A percentile compares a stretch with the other conserved stretches of the same genome.
These are phyloP conservation scores for Phaethon lepturus DNA, from an alignment of 2,113 vertebrate species.

Conservation along the genomic window DNA sequence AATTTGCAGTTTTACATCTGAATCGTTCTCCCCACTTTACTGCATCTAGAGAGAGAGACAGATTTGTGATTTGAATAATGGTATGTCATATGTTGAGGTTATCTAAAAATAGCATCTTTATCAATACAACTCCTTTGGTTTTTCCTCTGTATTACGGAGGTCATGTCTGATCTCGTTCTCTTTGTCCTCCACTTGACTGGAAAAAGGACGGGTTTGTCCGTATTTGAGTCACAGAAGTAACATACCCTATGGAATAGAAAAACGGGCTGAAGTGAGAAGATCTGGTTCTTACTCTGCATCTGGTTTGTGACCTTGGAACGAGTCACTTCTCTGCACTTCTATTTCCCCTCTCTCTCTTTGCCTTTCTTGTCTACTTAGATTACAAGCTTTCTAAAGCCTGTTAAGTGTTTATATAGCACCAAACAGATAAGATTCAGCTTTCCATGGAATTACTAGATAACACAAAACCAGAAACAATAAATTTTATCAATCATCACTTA, in stretches of 20 bases:
- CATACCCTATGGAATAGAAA: neutral
- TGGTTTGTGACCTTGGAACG: neutral
- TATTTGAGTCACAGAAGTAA: neutral
- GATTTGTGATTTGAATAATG: neutral
- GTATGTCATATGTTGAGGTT: neutral
- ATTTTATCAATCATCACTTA: neutral
- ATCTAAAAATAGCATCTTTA: neutral
- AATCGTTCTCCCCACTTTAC: slow-evolving; percentile 1
- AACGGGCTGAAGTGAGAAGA: neutral
- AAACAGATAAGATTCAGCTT: neutral
- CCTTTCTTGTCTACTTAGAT: neutral
- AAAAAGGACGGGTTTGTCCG: neutral
- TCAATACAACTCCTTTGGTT: neutral
- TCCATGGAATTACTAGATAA: neutral
- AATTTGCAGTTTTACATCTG: neutral
- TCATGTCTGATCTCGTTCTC: neutral
- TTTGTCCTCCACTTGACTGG: neutral
- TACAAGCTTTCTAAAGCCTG: neutral
- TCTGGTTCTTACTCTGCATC: neutral
- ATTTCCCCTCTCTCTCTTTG: neutral
- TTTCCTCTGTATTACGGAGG: neutral
- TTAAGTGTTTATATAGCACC: neutral
- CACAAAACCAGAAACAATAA: neutral
- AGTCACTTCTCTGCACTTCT: neutral
- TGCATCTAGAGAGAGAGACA: slow-evolving; percentile 47